Conservation (phyloP, 2,888 invertebrate genomes). For the Volucella zonaria region DNA sequence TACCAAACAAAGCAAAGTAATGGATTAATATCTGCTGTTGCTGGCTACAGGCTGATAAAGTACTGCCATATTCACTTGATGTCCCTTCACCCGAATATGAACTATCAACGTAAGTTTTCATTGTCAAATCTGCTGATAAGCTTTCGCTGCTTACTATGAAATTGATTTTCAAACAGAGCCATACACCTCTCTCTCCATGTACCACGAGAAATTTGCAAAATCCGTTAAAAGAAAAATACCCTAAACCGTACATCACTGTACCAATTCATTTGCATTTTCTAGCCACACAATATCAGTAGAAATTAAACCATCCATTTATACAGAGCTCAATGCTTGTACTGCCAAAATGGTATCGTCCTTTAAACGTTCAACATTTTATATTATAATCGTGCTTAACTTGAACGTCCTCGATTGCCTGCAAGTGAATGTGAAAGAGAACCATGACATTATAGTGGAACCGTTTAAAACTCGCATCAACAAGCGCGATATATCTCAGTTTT, state of each 20-base stretch:
- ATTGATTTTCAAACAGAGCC: too few species aligned
- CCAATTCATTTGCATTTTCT: neutral
- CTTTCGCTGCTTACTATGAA: too few species aligned
- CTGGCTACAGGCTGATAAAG: slow-evolving; percentile 5
- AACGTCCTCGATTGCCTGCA: slow-evolving; percentile 71
- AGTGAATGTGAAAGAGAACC: slow-evolving; percentile 77
- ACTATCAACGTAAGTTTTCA: too few species aligned
- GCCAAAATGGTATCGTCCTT: slow-evolving; percentile 26
- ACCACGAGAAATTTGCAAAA: neutral
- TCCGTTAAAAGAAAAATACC: slow-evolving; percentile 5
- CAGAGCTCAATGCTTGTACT: slow-evolving; percentile 16
- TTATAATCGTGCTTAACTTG: slow-evolving; percentile 6
- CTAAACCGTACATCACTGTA: neutral
- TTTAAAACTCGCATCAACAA: slow-evolving; percentile 77
- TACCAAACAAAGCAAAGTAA: slow-evolving; percentile 2
- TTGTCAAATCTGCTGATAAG: too few species aligned
- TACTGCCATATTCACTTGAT: neutral
- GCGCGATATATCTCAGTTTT: slow-evolving; percentile 78
- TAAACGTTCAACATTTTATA: slow-evolving; percentile 5
- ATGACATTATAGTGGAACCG: slow-evolving; percentile 74
- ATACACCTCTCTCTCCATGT: too few species aligned
- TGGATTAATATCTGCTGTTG: slow-evolving; percentile 22
- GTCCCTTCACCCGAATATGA: neutral
- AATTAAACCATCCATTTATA: slow-evolving; percentile 5
- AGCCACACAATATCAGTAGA: slow-evolving; percentile 11